Base-by-base conservation (phyloP, 2,113 vertebrate species). In the Delphinapterus leucas region DNA sequence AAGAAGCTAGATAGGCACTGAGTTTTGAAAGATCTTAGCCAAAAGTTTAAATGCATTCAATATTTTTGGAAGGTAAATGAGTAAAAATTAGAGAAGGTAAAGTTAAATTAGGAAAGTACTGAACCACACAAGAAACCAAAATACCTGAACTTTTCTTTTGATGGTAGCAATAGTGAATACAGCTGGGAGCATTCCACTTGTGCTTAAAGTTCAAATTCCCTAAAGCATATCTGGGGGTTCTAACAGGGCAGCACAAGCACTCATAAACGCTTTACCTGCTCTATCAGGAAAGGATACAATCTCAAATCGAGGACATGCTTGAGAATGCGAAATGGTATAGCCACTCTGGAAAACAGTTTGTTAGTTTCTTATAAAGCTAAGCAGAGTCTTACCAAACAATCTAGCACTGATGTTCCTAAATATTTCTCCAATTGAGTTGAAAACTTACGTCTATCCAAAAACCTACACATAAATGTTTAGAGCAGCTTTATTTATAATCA, bases 391-490 rank as follows among this genome's bases (percentile, higher is more conserved):
- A 70, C 18, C 41, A 65, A 17, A 26, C 44, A 58, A 97, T 41
- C 10, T 10, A 82, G 25, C 31, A 94, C 65, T 68, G 49, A 84
- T 31, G 31, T 13, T 93, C 65, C 73, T 84, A 88, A n/a, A 14
- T 87, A 89, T 77, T 63, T 21, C 76, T 10, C 25, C 44, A 76
- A n/a, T 9, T 38, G 44, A 93, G 53, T 9, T 96, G 58, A 94
- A 92, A 83, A 79, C 38, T 77, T 65, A 73, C 1, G 1, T 73
- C 33, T 49, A 85, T 33, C 21, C 23, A 44, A 53, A 92, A 86
- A 73, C 21, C n/a, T 93, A 20, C 38, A 95, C 49, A 71, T 44
- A n/a, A 95, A 87, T 87, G 33, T 88, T 95, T 94, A 89, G 80
- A 92, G n/a, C 3, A 53, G 9, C 10, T 93, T 61, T 87, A 92